phyloP scores from a whole-genome alignment of 2,113 vertebrate species.

The Zosterops lateralis region DNA sequence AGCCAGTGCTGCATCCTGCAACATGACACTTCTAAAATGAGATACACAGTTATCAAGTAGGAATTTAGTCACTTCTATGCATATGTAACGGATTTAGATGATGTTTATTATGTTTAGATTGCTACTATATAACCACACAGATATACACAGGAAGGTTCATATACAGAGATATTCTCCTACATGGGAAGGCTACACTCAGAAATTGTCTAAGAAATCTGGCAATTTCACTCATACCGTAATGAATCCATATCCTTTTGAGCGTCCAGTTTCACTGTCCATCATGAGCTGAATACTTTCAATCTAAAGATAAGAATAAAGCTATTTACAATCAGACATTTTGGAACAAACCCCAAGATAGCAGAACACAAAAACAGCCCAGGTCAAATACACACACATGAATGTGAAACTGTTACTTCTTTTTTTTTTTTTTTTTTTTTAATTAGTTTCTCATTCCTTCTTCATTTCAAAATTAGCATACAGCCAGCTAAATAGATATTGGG shows the following conservation, averaged over 20 bases:
- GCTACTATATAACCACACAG: background rate
- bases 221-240: constrained; percentile 84
- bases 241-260: constrained; percentile 96
- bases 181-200: background rate
- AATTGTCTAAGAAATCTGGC: background rate
- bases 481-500: background rate
- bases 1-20: background rate
- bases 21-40: background rate
- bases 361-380: background rate
- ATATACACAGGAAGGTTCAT: background rate
- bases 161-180: background rate
- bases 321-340: background rate
- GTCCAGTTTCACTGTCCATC: constrained; percentile 95
- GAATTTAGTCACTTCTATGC: background rate
- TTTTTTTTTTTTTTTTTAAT: background rate
- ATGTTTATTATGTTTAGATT: background rate
- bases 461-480: background rate
- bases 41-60: background rate
- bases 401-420: background rate
- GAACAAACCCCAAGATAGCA: background rate
- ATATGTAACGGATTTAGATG: background rate
- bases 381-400: background rate
- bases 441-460: background rate
- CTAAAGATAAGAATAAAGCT: constrained; percentile 62
- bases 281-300: constrained; percentile 98